Conservation (phyloP, 2,113 vertebrate species). For the Plestiodon gilberti region DNA sequence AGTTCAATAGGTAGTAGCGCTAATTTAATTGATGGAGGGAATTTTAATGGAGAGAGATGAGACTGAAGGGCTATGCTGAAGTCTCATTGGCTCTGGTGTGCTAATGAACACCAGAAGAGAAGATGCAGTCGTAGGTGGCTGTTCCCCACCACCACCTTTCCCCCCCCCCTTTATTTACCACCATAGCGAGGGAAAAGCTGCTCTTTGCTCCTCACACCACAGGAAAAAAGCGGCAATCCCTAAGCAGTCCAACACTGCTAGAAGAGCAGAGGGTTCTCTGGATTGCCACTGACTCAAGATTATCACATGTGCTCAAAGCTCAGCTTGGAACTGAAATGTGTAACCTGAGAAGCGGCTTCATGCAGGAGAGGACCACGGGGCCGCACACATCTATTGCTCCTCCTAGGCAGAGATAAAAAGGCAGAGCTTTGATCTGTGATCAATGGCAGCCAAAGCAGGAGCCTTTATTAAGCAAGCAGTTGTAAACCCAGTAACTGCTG, state of each 20-base stretch:
- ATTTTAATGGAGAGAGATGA: not conserved
- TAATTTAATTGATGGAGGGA: not conserved
- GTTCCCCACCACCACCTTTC: not conserved
- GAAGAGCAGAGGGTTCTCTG: not conserved
- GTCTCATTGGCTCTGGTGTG: no score
- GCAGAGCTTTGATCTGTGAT: not conserved
- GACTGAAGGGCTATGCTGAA: not conserved
- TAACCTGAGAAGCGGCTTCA: accelerated
- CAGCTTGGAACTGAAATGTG: not conserved
- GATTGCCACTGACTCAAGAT: not conserved
- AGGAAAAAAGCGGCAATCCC: no score
- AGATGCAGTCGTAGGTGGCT: accelerated
- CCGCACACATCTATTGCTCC: accelerated
- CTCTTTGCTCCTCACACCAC: not conserved
- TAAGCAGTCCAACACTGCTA: not conserved
- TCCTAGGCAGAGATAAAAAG: not conserved
- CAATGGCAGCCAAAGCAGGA: not conserved
- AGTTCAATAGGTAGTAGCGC: not conserved
- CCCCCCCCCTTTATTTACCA: not conserved
- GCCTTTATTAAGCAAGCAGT: not conserved
- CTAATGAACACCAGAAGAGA: not conserved
- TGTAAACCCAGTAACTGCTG: not conserved
- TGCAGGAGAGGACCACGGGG: not conserved
- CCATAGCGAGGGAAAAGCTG: not conserved
- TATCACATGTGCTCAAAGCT: not conserved